Conservation (phyloP, 2,113 vertebrate species). For the Plecotus auritus region DNA sequence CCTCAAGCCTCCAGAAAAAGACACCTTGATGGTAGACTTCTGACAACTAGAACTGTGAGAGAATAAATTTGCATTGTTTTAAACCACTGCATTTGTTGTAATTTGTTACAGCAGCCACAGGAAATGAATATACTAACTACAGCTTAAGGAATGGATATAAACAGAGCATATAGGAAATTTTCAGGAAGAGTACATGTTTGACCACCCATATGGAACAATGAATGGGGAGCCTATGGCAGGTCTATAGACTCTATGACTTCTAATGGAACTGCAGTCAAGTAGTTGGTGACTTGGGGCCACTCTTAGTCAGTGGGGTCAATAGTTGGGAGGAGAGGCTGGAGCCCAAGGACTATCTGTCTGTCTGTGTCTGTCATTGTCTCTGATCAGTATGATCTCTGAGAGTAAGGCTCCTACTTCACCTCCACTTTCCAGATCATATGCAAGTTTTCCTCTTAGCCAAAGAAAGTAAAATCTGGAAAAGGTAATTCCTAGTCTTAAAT, state of each 20-base stretch:
- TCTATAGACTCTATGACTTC: not conserved
- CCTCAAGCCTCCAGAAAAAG: too few species aligned
- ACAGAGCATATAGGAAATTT: not conserved
- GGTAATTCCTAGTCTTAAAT: not conserved
- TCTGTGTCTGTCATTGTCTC: not conserved
- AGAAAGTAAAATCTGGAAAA: not conserved
- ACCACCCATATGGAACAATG: not conserved
- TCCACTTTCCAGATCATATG: not conserved
- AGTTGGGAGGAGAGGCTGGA: not conserved
- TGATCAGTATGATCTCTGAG: not conserved
- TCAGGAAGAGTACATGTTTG: not conserved
- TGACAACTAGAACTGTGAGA: not conserved
- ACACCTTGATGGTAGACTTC: not conserved
- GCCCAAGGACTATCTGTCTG: not conserved
- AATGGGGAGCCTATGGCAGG: not conserved
- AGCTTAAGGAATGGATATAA: not conserved
- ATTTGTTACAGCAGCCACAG: not conserved
- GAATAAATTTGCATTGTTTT: not conserved
- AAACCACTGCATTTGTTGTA: not conserved
- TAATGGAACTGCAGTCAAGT: not conserved
- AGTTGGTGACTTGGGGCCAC: not conserved
- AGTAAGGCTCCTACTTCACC: not conserved
- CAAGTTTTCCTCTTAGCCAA: not conserved
- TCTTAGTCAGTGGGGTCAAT: not conserved
- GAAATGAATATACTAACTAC: not conserved